Base-by-base conservation (phyloP, 2,113 vertebrate genomes). In the Corythornis vintsioides region DNA sequence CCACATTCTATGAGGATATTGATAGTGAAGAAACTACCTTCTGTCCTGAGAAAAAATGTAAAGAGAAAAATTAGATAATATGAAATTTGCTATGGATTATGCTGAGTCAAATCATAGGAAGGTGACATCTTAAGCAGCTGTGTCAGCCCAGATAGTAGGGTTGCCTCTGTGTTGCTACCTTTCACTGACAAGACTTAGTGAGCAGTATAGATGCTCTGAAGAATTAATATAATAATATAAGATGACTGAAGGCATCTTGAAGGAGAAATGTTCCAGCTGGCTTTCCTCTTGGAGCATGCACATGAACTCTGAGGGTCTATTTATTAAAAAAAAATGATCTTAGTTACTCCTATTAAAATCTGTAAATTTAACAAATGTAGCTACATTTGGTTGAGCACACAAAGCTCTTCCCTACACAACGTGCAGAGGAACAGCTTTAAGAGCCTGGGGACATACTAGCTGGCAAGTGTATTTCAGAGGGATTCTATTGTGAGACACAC, bases 181-280 rank as follows among this genome's bases (percentile, higher is more conserved):
- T 86, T 65, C 50, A 84, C 31, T 38, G 19, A 63, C 10, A 82
- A 80, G 77, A 90, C 45, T 79, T 90, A 64, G 31, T 70, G 22
- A 89, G 47, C 89, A 85, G 67, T 52, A 64, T 33, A 87, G 42
- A 78, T 1, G 7, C 45, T 66, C 77, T 55, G 22, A 90, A 86
- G 22, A 81, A 79, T 20, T 77, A 55, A 66, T 52, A 76, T 89
- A 69, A 86, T 73, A 10, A 88, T 53, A 7, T 33, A 80, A 69
- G 31, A 89, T 21, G 12, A 13, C 7, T 65, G 50, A 87, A 64
- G 15, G 21, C 38, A 71, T 82, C 74, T 89, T 9, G 1, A 69
- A 84, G 90, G 57, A 92, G 29, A 95, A 90, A 82, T 31, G 35
- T 79, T 82, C 43, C 64, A 66, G 60, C 29, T 73, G 85, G 35